phyloP scores from a whole-genome alignment of 1,140 invertebrate species.

The Diorhabda elongata region DNA sequence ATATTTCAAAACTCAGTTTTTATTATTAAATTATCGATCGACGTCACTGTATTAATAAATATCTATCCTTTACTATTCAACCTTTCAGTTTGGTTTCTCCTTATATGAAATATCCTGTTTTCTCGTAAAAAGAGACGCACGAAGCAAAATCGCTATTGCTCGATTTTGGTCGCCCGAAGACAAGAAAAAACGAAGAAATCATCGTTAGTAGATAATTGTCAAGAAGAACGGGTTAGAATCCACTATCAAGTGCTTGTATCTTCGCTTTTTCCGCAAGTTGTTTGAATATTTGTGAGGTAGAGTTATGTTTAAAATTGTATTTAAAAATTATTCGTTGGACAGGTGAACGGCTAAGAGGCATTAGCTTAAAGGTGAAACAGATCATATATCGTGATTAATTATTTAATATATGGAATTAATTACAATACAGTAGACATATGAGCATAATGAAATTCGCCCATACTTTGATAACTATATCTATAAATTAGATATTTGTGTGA shows the following conservation, averaged over 20 bases:
- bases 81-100: constrained; percentile 9
- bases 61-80: background rate
- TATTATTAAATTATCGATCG: no score
- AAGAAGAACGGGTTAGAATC: constrained; percentile 7
- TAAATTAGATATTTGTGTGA: no score
- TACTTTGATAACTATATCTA: no score
- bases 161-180: background rate
- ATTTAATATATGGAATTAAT: no score
- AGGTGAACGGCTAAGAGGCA: background rate
- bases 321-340: background rate
- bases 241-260: background rate
- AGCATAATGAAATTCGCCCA: no score
- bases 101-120: constrained; percentile 15
- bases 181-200: background rate
- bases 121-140: constrained; percentile 5
- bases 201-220: background rate
- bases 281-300: background rate
- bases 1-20: no score
- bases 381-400: no score
- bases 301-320: background rate
- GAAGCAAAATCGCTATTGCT: background rate
- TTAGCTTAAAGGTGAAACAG: background rate
- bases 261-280: background rate
- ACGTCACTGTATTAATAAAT: no score
- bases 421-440: no score